These are phyloP conservation scores for Physocephala rufipes DNA, from an alignment of 2,888 invertebrate genomes.

Conservation along the genomic window DNA sequence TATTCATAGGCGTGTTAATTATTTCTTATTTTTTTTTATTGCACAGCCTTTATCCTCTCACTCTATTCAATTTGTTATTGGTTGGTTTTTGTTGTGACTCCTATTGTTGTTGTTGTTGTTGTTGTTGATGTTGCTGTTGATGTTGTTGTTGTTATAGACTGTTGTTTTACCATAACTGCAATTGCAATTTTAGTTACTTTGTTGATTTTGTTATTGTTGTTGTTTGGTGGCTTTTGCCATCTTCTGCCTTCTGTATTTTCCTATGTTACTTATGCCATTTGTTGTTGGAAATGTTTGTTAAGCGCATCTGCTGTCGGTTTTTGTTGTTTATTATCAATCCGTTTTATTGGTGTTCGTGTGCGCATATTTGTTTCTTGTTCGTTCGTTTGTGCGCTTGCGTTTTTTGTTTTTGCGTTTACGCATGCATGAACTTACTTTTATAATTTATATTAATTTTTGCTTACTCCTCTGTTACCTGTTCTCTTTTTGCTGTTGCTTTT, in stretches of 20 bases:
- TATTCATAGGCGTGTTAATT: no score
- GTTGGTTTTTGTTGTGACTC: slow-evolving; percentile 5
- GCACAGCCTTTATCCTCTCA: no score
- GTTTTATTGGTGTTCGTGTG: not conserved
- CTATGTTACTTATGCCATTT: not conserved
- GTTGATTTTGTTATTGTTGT: slow-evolving; percentile 11
- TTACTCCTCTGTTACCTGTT: no score
- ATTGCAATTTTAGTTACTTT: slow-evolving; percentile 30
- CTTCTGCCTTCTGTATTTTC: slow-evolving; percentile 21
- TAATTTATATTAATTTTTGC: no score
- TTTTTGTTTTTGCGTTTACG: no score
- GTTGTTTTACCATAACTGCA: slow-evolving; percentile 22
- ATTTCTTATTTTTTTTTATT: no score
- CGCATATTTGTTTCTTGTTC: not conserved
- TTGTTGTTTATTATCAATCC: not conserved
- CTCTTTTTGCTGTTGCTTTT: not conserved
- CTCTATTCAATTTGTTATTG: no score
- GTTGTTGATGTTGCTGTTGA: slow-evolving; percentile 42
- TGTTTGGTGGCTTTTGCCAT: slow-evolving; percentile 26
- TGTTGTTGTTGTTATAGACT: slow-evolving; percentile 18
- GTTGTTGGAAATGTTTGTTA: slow-evolving; percentile 15
- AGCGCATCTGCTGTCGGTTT: not conserved
- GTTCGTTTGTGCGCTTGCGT: not conserved
- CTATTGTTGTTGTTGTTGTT: slow-evolving; percentile 46
- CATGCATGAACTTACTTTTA: no score